Evolutionary conservation across 2,888 invertebrate species (phyloP), one percentile per base, ranked within the genome.

Genomic region (Autographa gamma): DNA sequence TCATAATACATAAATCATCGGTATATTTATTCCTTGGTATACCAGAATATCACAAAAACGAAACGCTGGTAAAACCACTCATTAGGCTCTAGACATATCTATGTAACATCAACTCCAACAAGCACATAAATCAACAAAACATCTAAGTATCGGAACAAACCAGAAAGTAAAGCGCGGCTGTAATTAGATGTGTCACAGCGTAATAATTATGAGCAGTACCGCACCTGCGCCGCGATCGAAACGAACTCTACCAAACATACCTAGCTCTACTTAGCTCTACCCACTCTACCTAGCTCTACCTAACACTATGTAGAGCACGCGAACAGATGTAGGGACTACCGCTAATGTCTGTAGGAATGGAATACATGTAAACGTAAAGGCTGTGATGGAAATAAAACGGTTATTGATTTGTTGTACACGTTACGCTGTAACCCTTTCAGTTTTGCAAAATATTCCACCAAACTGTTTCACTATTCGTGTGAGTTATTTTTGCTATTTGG

Each of bases 181-280:
- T 82, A 80, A 82, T 83, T 82, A 82, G 78, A 83, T 71, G 63
- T 80, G 79, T 85, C 83, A 83, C 76, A 66, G 71, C 63, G 76
- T 79, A 73, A 79, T 84, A 83, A 83, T 82, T 83, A 85, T 79
- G 82, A 83, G 73, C 63, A 66, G 69, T 63, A 48, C 75, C 79
- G 72, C 83, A 85, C 85, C 86, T 85, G 84, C 66, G 75, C 70
- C 68, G 41, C 66, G 67, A 77, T 74, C 66, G 74, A 71, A 66
- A 63, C 60, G 34, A 56, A 62, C n/a, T 66, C 18, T n/a, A 62
- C 25, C 25, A 25, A 25, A 25, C 25, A 1, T 25, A 25, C 25
- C 25, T 25, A 25, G 25, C 25, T 25, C 25, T 25, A 25, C 25
- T 3, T 25, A 25, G n/a, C 25, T 25, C 25, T 25, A 25, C 25